Percentiles rank a stretch among this genome's conserved stretches.
These are phyloP conservation scores for Gouania willdenowi DNA, from an alignment of 2,797 vertebrate genomes.

Conservation along the genomic window DNA sequence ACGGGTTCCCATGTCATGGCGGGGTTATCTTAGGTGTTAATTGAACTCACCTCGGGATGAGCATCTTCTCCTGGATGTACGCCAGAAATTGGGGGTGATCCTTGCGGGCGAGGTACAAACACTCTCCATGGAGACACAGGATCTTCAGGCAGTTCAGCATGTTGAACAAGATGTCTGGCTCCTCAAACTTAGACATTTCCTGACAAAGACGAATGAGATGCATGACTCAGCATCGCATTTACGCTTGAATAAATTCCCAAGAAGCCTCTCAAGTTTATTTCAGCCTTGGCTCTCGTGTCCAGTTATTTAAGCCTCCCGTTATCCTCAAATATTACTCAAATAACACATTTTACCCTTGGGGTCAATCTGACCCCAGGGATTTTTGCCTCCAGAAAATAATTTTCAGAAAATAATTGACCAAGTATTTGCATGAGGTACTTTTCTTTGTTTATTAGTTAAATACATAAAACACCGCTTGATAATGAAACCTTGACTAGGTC, in stretches of 20 bases:
- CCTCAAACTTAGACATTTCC: slow-evolving; percentile 98
- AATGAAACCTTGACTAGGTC: too few relatives aligned
- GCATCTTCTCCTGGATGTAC: slow-evolving; percentile 94
- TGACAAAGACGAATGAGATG: slow-evolving; percentile 41
- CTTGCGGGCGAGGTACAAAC: slow-evolving; percentile 89
- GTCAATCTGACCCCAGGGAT: too few relatives aligned
- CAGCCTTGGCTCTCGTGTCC: not conserved
- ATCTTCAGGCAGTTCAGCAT: slow-evolving; percentile 98
- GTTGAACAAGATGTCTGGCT: slow-evolving; percentile 98
- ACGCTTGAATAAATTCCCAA: not conserved
- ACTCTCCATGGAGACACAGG: slow-evolving; percentile 94
- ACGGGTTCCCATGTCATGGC: too few relatives aligned
- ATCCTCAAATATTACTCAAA: too few relatives aligned
- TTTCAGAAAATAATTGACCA: too few relatives aligned
- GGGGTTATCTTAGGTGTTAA: too few relatives aligned
- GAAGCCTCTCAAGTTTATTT: not conserved
- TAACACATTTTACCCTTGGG: too few relatives aligned
- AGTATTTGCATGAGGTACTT: too few relatives aligned
- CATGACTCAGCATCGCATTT: slow-evolving; percentile 1
- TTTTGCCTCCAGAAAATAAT: too few relatives aligned
- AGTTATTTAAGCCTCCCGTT: too few relatives aligned
- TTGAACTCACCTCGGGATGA: slow-evolving; percentile 91
- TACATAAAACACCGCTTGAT: too few relatives aligned
- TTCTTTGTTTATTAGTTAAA: too few relatives aligned
- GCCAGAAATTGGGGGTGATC: slow-evolving; percentile 92